These are phyloP conservation scores for Eurystomus gularis DNA, from an alignment of 2,113 vertebrate species.

Conservation along the genomic window DNA sequence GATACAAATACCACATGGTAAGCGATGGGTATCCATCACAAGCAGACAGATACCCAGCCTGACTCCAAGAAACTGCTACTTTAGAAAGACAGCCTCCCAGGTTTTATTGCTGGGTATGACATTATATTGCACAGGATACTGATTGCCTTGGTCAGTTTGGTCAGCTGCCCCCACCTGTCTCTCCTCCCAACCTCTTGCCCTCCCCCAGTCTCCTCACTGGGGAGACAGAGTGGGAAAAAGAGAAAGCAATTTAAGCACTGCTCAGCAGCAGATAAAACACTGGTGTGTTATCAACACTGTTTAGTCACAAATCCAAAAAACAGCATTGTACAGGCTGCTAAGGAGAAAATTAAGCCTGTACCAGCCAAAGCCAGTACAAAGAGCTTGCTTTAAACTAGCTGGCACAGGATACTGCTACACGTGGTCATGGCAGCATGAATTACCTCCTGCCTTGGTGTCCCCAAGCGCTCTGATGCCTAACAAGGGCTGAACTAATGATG, in stretches of 20 bases:
- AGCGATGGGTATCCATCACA: too few relatives aligned
- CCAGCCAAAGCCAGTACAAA: background rate
- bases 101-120: background rate
- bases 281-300: background rate
- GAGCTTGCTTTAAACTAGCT: background rate
- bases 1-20: background rate
- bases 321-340: background rate
- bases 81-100: background rate
- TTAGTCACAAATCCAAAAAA: background rate
- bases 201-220: background rate
- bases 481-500: background rate
- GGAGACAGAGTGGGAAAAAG: background rate
- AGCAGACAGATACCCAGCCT: background rate
- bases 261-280: background rate
- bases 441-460: background rate
- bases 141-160: background rate
- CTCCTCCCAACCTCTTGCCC: background rate
- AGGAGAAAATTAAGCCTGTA: background rate
- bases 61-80: background rate
- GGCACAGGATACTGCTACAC: background rate
- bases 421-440: rapidly evolving
- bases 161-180: background rate
- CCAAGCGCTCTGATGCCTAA: background rate
- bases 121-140: background rate
- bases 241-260: background rate